These are phyloP conservation scores for Chrysoperla carnea DNA, from an alignment of 1,140 invertebrate species.

Conservation along the genomic window DNA sequence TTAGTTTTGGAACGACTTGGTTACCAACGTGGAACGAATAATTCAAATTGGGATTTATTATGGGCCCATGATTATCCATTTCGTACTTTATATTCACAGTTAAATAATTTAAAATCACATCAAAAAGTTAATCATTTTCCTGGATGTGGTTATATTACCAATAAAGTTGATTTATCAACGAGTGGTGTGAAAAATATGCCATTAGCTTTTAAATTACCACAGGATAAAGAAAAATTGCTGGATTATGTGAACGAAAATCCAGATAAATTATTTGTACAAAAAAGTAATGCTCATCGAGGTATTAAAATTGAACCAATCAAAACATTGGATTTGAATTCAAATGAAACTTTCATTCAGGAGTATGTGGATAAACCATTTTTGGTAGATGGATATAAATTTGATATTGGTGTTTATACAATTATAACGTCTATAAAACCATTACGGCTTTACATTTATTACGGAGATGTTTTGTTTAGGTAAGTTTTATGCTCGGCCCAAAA, in stretches of 20 bases:
- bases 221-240: constrained; percentile 51
- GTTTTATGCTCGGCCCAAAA: constrained; percentile 7
- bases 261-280: constrained; percentile 69
- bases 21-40: constrained; percentile 38
- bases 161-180: constrained; percentile 82
- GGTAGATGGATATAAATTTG: constrained; percentile 83
- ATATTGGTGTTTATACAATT: constrained; percentile 89
- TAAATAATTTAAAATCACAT: constrained; percentile 45
- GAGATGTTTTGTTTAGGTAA: constrained; percentile 72
- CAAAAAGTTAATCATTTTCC: constrained; percentile 91
- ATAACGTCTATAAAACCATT: constrained; percentile 84
- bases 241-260: constrained; percentile 50
- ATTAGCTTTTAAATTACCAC: constrained; percentile 72
- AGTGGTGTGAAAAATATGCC: constrained; percentile 61
- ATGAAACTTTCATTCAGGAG: constrained; percentile 79
- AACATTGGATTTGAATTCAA: constrained; percentile 51
- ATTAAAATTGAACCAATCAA: constrained; percentile 57
- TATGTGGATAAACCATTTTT: constrained; percentile 68
- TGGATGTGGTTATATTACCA: constrained; percentile 85
- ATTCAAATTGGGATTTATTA: constrained; percentile 63
- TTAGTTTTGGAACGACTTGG: constrained; percentile 54
- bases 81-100: constrained; percentile 31
- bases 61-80: constrained; percentile 95
- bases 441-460: constrained; percentile 75
- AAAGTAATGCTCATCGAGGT: constrained; percentile 81